Base-by-base conservation (phyloP, 2,888 invertebrate species). In the Lumbricus terrestris region DNA sequence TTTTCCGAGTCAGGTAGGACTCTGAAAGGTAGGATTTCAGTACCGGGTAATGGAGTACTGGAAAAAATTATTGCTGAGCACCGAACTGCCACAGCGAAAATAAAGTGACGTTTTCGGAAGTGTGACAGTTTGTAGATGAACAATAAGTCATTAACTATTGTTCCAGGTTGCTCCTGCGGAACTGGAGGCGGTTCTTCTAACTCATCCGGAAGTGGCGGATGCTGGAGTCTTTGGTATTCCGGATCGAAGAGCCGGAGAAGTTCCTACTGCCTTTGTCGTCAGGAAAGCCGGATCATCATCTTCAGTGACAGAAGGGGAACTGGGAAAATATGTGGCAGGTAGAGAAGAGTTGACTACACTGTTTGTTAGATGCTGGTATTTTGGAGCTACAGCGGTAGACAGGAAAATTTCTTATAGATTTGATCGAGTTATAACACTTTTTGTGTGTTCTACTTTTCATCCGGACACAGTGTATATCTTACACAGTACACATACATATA, bases 111-210 rank as follows among this genome's bases (percentile, higher is more conserved):
- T n/a, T n/a, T n/a, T n/a, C n/a, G n/a, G n/a, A n/a, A n/a, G 11
- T 16, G 16, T 42, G 2, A n/a, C 69, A n/a, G n/a, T 69, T 69
- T n/a, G 0, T 69, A 69, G n/a, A n/a, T 16, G 35, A 20, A 34
- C 37, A 34, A 3, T n/a, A n/a, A n/a, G n/a, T n/a, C n/a, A n/a
- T n/a, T n/a, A n/a, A n/a, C n/a, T n/a, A n/a, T n/a, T 85, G 34
- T 85, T 85, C 8, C 15, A 91, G 91, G 90, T 91, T n/a, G 90
- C 91, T 54, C 91, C 91, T 54, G 91, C 91, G 3, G 89, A 91
- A 37, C 42, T 91, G 82, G 91, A 91, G 69, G n/a, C 69, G 8
- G 82, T 91, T 23, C 83, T 91, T 37, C 89, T 91, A 34, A 37
- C 88, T 11, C 91, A 91, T 54, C 37, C 69, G 23, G 88, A 54